Conservation (phyloP, 1,140 invertebrate species). For the Macrosteles quadrilineatus region DNA sequence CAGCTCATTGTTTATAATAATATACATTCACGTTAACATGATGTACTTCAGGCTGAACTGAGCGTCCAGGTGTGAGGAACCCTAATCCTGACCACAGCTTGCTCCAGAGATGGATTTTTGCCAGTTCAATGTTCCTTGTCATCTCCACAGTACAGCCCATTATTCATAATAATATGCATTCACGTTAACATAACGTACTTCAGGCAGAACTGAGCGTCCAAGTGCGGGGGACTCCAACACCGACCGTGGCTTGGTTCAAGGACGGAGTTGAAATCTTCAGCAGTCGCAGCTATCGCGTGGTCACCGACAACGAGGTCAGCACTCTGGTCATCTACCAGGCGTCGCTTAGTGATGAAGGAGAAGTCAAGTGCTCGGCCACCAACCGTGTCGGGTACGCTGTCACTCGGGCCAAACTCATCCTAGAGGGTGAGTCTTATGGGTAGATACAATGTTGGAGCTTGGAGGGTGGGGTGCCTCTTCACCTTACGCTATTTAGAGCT, state of each 20-base stretch:
- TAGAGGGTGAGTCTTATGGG: slow-evolving; percentile 71
- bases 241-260: slow-evolving; percentile 92
- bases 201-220: slow-evolving; percentile 79
- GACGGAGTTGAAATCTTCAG: slow-evolving; percentile 85
- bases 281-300: slow-evolving; percentile 73
- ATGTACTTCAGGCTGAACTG: too few species aligned
- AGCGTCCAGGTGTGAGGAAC: too few species aligned
- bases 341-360: slow-evolving; percentile 76
- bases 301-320: slow-evolving; percentile 74
- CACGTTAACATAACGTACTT: too few species aligned
- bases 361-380: slow-evolving; percentile 85
- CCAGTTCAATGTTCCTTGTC: too few species aligned
- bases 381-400: slow-evolving; percentile 79
- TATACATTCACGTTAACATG: too few species aligned
- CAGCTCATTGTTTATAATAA: too few species aligned
- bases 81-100: too few species aligned
- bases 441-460: slow-evolving; percentile 7
- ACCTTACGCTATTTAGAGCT: too few species aligned
- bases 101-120: too few species aligned
- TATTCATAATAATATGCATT: too few species aligned
- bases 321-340: slow-evolving; percentile 80
- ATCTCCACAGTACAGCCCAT: too few species aligned
- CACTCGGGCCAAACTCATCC: slow-evolving; percentile 67
- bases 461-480: background rate
- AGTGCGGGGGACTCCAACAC: slow-evolving; percentile 78